Conservation (phyloP, 53 echinoderm and acorn worm genomes). For the Hippasteria phrygiana region DNA sequence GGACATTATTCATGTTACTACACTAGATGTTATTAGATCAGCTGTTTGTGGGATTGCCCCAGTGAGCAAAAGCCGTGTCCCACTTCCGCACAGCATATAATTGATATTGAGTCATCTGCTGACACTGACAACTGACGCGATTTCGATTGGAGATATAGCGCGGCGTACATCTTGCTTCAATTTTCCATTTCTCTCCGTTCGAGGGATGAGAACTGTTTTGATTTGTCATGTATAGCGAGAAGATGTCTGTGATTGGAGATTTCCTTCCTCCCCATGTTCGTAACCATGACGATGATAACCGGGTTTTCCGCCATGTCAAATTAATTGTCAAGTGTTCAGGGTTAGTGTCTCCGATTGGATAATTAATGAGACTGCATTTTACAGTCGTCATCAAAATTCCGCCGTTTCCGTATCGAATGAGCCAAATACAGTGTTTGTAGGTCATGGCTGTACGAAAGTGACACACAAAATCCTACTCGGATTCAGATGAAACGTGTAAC, state of each 20-base stretch:
- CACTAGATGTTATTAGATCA: neutral
- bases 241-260: slow-evolving; percentile 37
- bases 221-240: slow-evolving; percentile 54
- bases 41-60: neutral
- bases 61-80: neutral
- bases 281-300: slow-evolving; percentile 13
- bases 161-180: slow-evolving; percentile 48
- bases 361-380: neutral
- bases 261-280: slow-evolving; percentile 52
- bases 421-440: neutral
- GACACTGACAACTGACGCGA: neutral
- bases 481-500: no score
- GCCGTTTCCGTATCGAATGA: neutral
- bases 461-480: no score
- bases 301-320: neutral
- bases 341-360: neutral
- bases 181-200: slow-evolving; percentile 23
- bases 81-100: no score
- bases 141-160: slow-evolving; percentile 10
- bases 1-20: neutral
- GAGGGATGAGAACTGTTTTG: slow-evolving; percentile 5
- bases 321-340: neutral
- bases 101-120: slow-evolving; percentile 37
- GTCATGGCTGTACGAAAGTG: no score
- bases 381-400: neutral